A percentile compares a stretch with the other conserved stretches of the same genome.
Conservation (phyloP, 2,113 vertebrate species). For the Empidonax alnorum region DNA sequence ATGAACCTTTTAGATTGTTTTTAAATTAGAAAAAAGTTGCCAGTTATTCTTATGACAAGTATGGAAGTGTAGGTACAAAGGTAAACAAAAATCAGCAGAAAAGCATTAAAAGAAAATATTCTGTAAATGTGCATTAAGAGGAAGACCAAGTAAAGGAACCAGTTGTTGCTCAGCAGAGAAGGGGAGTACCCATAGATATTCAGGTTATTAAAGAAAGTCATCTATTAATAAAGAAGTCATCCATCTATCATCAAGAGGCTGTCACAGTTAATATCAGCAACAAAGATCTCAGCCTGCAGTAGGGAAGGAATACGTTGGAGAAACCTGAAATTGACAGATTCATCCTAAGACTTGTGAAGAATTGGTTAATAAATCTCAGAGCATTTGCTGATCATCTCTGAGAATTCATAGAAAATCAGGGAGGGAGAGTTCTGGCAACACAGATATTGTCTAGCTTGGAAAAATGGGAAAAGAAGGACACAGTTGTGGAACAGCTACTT, state of each 20-base stretch:
- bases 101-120: slow-evolving; percentile 4
- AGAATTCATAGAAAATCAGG: neutral
- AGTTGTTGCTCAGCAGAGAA: neutral
- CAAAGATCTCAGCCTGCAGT: neutral
- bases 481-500: neutral
- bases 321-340: neutral
- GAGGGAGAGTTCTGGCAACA: neutral
- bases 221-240: neutral
- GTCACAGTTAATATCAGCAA: neutral
- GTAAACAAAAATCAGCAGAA: slow-evolving; percentile 29
- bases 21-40: neutral
- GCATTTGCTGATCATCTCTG: neutral
- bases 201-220: neutral
- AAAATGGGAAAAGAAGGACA: neutral
- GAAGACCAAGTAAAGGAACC: neutral
- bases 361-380: neutral
- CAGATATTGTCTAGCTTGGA: neutral
- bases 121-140: neutral
- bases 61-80: neutral
- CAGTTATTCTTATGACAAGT: neutral
- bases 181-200: neutral
- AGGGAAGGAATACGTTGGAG: neutral
- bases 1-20: neutral
- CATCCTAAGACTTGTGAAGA: neutral
- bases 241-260: neutral